Conservation (phyloP, 2,888 invertebrate species). For the Calameuta pallipes region DNA sequence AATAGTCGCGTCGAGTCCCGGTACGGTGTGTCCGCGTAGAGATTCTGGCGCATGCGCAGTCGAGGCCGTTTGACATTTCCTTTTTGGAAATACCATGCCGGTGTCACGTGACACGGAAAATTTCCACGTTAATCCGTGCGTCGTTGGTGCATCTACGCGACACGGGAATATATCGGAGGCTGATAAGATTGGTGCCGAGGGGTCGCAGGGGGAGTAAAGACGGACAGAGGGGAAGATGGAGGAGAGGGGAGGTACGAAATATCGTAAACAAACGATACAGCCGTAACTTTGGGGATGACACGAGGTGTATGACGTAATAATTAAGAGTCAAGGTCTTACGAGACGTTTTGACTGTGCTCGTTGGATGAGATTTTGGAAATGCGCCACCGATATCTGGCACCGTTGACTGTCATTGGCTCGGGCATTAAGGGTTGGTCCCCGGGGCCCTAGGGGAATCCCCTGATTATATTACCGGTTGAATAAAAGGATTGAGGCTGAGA, state of each 20-base stretch:
- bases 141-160: background rate
- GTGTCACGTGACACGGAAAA: background rate
- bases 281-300: background rate
- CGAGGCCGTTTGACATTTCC: background rate
- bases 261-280: background rate
- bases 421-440: background rate
- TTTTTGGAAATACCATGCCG: background rate
- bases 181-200: background rate
- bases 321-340: background rate
- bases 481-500: conserved; percentile 47
- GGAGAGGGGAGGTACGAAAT: background rate
- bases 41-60: background rate
- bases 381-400: background rate
- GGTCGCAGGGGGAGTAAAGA: too few relatives aligned
- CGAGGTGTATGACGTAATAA: background rate
- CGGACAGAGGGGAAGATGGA: too few relatives aligned
- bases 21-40: background rate
- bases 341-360: background rate
- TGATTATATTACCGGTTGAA: conserved; percentile 27
- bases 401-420: background rate
- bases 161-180: background rate
- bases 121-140: background rate
- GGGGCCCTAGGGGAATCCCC: background rate
- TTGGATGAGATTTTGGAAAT: background rate
- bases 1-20: background rate